These are phyloP conservation scores for Monopterus albus DNA, from an alignment of 2,113 vertebrate genomes.

Conservation along the genomic window DNA sequence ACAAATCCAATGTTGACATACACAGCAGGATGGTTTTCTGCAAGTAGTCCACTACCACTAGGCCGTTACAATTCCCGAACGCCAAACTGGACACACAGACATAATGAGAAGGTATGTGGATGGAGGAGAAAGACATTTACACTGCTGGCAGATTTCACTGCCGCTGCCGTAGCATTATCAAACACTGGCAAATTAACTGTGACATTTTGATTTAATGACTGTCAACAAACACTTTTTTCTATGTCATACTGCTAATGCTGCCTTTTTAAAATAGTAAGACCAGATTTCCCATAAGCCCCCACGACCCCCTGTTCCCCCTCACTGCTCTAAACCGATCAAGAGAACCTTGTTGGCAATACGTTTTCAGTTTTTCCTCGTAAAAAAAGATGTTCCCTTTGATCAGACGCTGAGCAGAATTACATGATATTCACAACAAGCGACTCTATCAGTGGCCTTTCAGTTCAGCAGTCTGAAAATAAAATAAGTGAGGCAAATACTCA, in stretches of 20 bases:
- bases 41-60: constrained; percentile 95
- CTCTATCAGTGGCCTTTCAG: not conserved
- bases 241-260: constrained; percentile 20
- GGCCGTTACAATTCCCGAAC: constrained; percentile 94
- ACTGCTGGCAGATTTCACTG: not conserved
- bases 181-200: constrained; percentile 17
- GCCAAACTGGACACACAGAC: constrained; percentile 85
- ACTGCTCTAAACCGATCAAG: not conserved
- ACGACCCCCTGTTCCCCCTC: not conserved
- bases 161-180: too few relatives aligned
- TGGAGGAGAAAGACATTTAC: constrained; percentile 2
- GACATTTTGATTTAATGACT: constrained; percentile 37
- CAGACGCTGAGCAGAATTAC: not conserved
- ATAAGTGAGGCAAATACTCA: not conserved
- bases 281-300: constrained; percentile 19
- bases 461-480: not conserved
- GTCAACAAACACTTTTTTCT: constrained; percentile 26
- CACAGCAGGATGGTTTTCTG: constrained; percentile 94
- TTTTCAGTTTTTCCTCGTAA: not conserved
- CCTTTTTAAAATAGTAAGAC: constrained; percentile 29
- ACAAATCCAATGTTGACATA: constrained; percentile 92
- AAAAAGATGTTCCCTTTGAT: not conserved
- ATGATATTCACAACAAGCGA: not conserved
- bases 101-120: constrained; percentile 9
- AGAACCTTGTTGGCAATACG: not conserved